Conservation (phyloP, 64 coral and sea anemone species). For the Dendronephthya gigantea region DNA sequence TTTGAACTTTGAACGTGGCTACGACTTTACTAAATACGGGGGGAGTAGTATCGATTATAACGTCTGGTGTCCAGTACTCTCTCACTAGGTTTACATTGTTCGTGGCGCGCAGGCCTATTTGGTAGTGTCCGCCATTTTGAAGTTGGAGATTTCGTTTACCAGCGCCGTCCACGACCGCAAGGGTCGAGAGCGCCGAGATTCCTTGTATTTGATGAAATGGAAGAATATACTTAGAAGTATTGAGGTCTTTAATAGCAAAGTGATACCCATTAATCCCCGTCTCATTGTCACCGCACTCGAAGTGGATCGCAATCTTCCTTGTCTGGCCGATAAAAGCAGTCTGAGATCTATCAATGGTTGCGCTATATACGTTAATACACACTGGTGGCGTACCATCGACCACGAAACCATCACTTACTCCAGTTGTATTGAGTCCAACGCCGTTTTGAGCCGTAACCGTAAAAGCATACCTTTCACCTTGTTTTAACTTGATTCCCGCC, state of each 20-base stretch:
- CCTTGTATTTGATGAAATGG: conserved; percentile 50
- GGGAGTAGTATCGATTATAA: conserved; percentile 63
- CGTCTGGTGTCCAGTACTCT: conserved; percentile 63
- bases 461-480: conserved; percentile 49
- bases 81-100: conserved; percentile 55
- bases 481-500: conserved; percentile 3
- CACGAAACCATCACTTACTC: conserved; percentile 55
- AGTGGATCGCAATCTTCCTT: conserved; percentile 44
- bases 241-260: conserved; percentile 59
- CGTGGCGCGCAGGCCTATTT: conserved; percentile 55
- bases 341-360: not conserved
- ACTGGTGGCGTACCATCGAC: conserved; percentile 64
- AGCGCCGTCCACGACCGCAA: conserved; percentile 51
- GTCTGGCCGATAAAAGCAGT: conserved; percentile 45
- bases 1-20: not conserved
- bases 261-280: conserved; percentile 45
- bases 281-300: conserved; percentile 63
- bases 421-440: conserved; percentile 26
- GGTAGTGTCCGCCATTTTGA: conserved; percentile 50
- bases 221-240: conserved; percentile 34
- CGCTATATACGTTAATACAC: conserved; percentile 60
- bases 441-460: conserved; percentile 68
- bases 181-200: conserved; percentile 31
- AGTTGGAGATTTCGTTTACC: conserved; percentile 40
- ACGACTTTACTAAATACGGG: conserved; percentile 51